These are phyloP conservation scores for Tachuris rubrigastra DNA, from an alignment of 2,113 vertebrate genomes.

Conservation along the genomic window DNA sequence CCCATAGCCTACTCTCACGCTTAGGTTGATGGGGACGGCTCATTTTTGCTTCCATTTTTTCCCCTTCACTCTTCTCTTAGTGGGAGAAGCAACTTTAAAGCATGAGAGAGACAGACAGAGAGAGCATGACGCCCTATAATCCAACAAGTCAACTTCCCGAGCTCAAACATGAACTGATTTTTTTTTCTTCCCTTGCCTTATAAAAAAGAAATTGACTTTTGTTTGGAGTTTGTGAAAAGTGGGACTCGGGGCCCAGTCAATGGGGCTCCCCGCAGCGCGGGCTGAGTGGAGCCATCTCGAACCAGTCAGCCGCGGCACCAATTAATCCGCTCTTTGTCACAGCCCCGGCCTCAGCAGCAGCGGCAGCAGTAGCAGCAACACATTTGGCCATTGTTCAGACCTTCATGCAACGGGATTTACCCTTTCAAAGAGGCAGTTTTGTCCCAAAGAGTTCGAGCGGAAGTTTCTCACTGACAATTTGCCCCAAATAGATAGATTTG, in stretches of 20 bases:
- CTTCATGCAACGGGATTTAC: conserved; percentile 98
- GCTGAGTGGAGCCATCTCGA: conserved; percentile 99
- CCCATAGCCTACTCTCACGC: not conserved
- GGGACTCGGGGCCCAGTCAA: conserved; percentile 99
- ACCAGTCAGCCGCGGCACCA: conserved; percentile 99
- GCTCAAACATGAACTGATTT: conserved; percentile 88
- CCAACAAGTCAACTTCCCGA: conserved; percentile 90
- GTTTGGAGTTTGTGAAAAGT: conserved; percentile 99
- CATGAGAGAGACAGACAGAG: conserved; percentile 67
- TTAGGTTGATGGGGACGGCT: not conserved
- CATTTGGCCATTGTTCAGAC: conserved; percentile 98
- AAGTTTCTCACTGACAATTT: conserved; percentile 99
- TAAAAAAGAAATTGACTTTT: conserved; percentile 99
- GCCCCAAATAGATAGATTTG: conserved; percentile 99
- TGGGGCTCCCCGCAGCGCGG: conserved; percentile 96
- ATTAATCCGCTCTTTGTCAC: conserved; percentile 99
- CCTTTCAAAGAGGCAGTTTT: conserved; percentile 99
- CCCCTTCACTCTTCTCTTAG: conserved; percentile 23
- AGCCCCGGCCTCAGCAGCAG: conserved; percentile 88
- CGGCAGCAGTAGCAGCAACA: conserved; percentile 92
- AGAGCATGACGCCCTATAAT: conserved; percentile 74
- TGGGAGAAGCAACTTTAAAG: conserved; percentile 70
- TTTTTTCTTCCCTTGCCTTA: conserved; percentile 76
- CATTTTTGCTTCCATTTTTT: conserved; percentile 18
- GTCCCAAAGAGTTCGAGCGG: conserved; percentile 99